phyloP scores from a whole-genome alignment of 35 echinoderm and acorn worm species.

The Anneissia japonica region DNA sequence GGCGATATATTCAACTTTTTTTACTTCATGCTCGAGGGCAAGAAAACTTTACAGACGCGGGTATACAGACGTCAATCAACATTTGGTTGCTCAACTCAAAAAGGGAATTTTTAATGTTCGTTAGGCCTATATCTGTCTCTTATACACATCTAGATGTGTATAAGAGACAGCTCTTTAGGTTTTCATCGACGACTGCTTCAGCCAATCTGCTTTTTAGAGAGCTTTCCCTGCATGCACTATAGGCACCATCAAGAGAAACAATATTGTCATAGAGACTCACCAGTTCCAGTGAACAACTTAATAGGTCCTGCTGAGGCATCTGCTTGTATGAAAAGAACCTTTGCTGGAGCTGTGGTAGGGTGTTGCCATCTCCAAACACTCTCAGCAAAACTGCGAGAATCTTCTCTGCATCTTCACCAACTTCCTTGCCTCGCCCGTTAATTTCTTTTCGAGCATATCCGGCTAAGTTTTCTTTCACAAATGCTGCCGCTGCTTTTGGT shows the following conservation, averaged over 20 bases:
- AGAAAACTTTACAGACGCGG: too few relatives aligned
- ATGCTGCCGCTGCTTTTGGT: conserved; percentile 8
- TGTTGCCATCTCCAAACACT: conserved; percentile 63
- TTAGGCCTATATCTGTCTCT: too few relatives aligned
- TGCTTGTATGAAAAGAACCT: conserved; percentile 35
- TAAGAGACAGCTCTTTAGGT: too few relatives aligned
- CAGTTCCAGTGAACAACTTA: conserved; percentile 40
- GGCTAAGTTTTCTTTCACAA: conserved; percentile 45
- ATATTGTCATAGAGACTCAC: conserved; percentile 47
- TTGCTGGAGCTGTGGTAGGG: too few relatives aligned
- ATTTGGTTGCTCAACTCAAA: too few relatives aligned
- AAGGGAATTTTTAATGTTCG: too few relatives aligned
- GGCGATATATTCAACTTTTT: too few relatives aligned
- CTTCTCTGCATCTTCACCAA: conserved; percentile 16
- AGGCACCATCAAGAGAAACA: conserved; percentile 8
- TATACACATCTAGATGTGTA: too few relatives aligned
- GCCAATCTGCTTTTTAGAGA: conserved; percentile 45
- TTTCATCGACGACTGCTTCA: conserved; percentile 43
- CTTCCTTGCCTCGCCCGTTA: conserved; percentile 12
- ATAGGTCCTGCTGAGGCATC: conserved; percentile 3
- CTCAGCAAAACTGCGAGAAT: conserved; percentile 46
- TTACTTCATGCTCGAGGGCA: too few relatives aligned
- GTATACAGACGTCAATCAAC: too few relatives aligned
- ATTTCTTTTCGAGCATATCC: conserved; percentile 55
- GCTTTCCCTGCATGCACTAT: conserved; percentile 9